phyloP scores from a whole-genome alignment of 2,113 vertebrate species.

The Jaculus jaculus region DNA sequence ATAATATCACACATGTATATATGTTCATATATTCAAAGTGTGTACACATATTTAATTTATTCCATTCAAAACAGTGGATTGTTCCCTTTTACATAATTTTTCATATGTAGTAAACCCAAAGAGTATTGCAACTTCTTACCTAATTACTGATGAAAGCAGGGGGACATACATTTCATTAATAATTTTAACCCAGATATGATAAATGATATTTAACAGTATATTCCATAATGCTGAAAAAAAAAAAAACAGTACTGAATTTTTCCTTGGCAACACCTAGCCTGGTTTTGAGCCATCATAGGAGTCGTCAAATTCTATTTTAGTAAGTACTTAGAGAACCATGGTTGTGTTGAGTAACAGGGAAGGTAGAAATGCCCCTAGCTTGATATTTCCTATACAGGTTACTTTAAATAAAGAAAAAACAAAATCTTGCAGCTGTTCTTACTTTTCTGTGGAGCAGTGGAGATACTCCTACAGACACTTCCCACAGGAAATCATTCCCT shows the following conservation, averaged over 20 bases:
- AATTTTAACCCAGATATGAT: constrained; percentile 65
- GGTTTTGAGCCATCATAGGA: constrained; percentile 32
- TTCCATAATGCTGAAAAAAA: constrained; percentile 50
- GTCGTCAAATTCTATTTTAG: constrained; percentile 61
- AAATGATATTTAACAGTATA: constrained; percentile 71
- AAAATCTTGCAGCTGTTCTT: constrained; percentile 71
- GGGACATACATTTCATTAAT: constrained; percentile 35
- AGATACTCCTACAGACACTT: constrained; percentile 65
- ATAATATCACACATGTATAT: neutral
- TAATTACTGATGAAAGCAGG: neutral
- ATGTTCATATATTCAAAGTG: neutral
- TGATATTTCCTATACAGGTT: constrained; percentile 68
- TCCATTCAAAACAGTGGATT: neutral
- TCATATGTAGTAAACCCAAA: constrained; percentile 24
- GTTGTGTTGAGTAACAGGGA: constrained; percentile 62
- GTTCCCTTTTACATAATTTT: constrained; percentile 53
- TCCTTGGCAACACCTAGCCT: constrained; percentile 1
- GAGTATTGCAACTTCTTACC: neutral
- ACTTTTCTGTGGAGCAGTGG: constrained; percentile 55
- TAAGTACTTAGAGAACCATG: constrained; percentile 54
- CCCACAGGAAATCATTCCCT: constrained; percentile 75
- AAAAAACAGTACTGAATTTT: constrained; percentile 59
- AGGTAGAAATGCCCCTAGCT: constrained; percentile 53
- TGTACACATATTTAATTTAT: neutral
- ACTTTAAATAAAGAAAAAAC: constrained; percentile 59